These are phyloP conservation scores for Teleiodes luculella DNA, from an alignment of 2,888 invertebrate genomes.

Conservation along the genomic window DNA sequence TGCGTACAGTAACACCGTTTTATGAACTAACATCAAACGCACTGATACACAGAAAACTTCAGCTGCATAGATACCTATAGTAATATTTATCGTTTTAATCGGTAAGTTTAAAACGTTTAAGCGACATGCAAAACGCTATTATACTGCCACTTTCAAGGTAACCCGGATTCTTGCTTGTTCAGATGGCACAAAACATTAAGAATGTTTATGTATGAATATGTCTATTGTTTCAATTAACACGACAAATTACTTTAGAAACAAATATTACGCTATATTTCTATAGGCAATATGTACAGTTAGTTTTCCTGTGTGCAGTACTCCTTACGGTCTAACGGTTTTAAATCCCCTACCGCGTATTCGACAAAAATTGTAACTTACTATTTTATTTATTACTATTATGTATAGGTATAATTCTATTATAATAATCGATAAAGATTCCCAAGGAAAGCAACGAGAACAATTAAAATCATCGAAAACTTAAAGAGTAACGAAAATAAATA, in stretches of 20 bases:
- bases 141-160: too few relatives aligned
- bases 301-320: neutral
- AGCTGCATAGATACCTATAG: too few relatives aligned
- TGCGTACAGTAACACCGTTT: too few relatives aligned
- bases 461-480: constrained; percentile 76
- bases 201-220: too few relatives aligned
- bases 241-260: too few relatives aligned
- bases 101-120: too few relatives aligned
- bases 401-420: constrained; percentile 39
- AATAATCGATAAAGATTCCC: constrained; percentile 71
- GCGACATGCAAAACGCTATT: too few relatives aligned
- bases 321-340: constrained; percentile 26
- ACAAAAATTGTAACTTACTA: constrained; percentile 40
- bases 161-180: too few relatives aligned
- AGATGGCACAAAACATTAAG: too few relatives aligned
- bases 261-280: too few relatives aligned
- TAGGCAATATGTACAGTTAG: neutral
- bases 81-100: too few relatives aligned
- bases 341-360: constrained; percentile 45
- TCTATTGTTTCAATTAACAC: too few relatives aligned
- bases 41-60: neutral
- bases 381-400: constrained; percentile 43
- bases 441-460: constrained; percentile 76
- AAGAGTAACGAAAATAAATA: constrained; percentile 77
- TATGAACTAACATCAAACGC: neutral